Percentiles rank a stretch among this genome's conserved stretches.
Evolutionary conservation across 1,140 invertebrate species (phyloP).

Genomic region (Lepidurus arcticus): DNA sequence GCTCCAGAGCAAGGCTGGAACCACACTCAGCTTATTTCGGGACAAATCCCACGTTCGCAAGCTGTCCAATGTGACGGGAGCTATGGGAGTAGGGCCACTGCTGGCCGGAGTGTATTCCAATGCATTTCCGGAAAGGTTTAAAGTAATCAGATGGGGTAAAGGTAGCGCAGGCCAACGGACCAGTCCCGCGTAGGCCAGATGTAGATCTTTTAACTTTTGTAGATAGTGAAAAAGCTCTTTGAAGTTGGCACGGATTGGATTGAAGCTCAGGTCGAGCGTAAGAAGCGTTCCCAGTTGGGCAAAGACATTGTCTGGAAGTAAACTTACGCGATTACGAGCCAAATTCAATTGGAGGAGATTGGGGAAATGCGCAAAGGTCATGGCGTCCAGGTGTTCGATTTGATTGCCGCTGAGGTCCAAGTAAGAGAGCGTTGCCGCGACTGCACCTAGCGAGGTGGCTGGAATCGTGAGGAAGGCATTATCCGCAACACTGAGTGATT

Average conservation of each 20-base stretch:
- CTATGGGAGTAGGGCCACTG: conserved; percentile 25
- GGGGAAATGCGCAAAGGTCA: conserved; percentile 74
- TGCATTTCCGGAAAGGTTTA: conserved; percentile 69
- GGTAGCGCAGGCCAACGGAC: conserved; percentile 64
- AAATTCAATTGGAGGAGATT: conserved; percentile 67
- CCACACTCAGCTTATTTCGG: conserved; percentile 57
- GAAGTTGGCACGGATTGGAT: conserved; percentile 75
- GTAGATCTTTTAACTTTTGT: conserved; percentile 67
- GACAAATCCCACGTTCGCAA: conserved; percentile 60
- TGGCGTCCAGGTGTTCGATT: conserved; percentile 79
- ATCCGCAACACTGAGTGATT: conserved; percentile 68
- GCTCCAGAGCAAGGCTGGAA: conserved; percentile 58
- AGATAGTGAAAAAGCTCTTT: conserved; percentile 84
- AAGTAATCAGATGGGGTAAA: conserved; percentile 60
- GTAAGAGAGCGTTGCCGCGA: conserved; percentile 38
- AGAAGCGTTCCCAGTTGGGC: conserved; percentile 69
- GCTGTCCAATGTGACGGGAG: conserved; percentile 47
- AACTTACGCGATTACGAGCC: conserved; percentile 70
- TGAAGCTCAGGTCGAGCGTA: conserved; percentile 70
- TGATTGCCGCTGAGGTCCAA: conserved; percentile 72
- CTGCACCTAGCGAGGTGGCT: conserved; percentile 38
- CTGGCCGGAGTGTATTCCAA: conserved; percentile 45
- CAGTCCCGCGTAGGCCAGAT: conserved; percentile 66
- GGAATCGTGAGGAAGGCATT: conserved; percentile 69
- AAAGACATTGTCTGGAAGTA: conserved; percentile 82